Conservation (phyloP, 2,797 vertebrate species). For the Anguilla obscura region DNA sequence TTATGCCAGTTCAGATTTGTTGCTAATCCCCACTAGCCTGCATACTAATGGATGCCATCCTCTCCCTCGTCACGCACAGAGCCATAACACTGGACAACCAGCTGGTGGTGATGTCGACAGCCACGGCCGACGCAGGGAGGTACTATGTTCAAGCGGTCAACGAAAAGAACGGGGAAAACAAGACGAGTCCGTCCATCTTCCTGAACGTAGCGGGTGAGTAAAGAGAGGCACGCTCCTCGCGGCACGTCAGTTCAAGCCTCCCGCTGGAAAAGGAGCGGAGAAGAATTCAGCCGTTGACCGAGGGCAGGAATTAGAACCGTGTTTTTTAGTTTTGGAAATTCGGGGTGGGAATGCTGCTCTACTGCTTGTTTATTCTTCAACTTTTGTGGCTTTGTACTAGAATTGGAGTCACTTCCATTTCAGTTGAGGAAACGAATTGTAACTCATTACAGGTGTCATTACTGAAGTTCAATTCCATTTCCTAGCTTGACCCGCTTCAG, state of each 20-base stretch:
- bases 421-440: neutral
- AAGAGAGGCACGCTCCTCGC: neutral
- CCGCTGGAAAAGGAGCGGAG: neutral
- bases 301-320: neutral
- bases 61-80: conserved; percentile 61
- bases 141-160: conserved; percentile 92
- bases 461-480: neutral
- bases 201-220: conserved; percentile 84
- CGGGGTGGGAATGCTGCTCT: neutral
- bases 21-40: neutral
- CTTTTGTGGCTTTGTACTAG: neutral
- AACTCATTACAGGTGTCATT: neutral
- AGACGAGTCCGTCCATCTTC: conserved; percentile 77
- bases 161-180: conserved; percentile 89
- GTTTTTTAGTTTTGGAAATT: too few relatives aligned
- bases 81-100: conserved; percentile 92
- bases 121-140: conserved; percentile 81
- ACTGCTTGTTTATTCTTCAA: neutral
- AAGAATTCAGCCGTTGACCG: neutral
- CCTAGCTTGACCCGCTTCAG: neutral
- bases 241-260: neutral
- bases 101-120: conserved; percentile 88
- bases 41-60: neutral
- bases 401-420: neutral
- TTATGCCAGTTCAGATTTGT: neutral